Conservation (phyloP, 2,113 vertebrate species). For the Nycticryphes semicollaris region DNA sequence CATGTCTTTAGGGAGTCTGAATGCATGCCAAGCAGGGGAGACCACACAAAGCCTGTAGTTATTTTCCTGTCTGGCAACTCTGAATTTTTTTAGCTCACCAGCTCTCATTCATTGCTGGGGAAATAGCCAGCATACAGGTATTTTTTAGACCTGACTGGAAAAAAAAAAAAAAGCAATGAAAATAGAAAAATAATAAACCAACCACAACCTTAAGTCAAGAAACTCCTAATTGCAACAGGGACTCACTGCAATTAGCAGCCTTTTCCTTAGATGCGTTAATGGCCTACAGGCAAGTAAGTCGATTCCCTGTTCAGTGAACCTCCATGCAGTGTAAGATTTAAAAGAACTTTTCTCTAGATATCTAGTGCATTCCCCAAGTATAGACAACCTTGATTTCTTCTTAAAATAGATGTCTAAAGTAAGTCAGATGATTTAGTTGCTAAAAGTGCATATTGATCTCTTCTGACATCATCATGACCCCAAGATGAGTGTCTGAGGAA, state of each 20-base stretch:
- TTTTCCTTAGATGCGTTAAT: not conserved
- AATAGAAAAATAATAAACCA: not conserved
- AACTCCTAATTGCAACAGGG: not conserved
- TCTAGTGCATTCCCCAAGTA: not conserved
- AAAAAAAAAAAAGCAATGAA: not conserved
- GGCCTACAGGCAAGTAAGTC: not conserved
- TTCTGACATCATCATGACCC: not conserved
- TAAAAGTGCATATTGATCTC: not conserved
- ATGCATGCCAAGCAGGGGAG: not conserved
- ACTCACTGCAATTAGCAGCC: not conserved
- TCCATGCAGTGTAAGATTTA: not conserved
- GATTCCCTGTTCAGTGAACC: not conserved
- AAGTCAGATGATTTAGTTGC: not conserved
- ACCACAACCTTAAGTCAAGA: not conserved
- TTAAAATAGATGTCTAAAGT: not conserved
- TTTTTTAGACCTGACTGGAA: not conserved
- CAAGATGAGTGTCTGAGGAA: not conserved
- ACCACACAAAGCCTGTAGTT: not conserved
- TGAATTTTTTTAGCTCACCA: conserved; percentile 20
- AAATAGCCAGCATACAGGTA: not conserved
- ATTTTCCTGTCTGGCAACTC: not conserved
- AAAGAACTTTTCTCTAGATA: not conserved
- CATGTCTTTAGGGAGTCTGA: not conserved
- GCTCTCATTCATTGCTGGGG: not conserved
- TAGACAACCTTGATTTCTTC: not conserved